Percentiles rank a stretch among this genome's conserved stretches.
Conservation (phyloP, 2,888 invertebrate species). For the Acanthoscelides obtectus region DNA sequence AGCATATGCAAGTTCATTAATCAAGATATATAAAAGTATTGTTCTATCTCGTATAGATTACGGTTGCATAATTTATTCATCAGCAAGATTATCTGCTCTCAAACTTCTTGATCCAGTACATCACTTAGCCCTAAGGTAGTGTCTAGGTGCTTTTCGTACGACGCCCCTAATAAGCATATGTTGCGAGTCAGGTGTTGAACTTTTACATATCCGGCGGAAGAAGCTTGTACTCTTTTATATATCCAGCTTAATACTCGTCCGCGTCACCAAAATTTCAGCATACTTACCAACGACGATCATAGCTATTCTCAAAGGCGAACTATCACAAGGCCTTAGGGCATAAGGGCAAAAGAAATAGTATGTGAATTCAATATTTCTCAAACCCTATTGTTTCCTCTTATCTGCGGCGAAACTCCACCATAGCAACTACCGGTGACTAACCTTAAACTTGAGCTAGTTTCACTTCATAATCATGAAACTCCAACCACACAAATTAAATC, state of each 20-base stretch:
- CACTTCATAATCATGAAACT: no score
- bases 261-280: background rate
- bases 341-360: background rate
- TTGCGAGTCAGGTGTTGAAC: background rate
- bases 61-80: no score
- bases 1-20: no score
- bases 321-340: background rate
- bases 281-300: background rate
- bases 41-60: no score
- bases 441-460: no score
- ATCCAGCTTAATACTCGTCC: background rate
- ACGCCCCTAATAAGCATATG: background rate
- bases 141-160: slow-evolving; percentile 4
- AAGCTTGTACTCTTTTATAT: background rate
- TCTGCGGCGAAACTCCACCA: background rate
- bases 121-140: background rate
- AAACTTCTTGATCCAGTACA: slow-evolving; percentile 1
- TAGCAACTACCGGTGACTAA: background rate
- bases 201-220: background rate
- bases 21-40: no score
- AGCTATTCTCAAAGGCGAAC: no score
- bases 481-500: no score
- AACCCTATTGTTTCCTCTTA: background rate
- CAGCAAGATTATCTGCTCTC: no score
- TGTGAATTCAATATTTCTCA: background rate